Evolutionary conservation across 2,888 invertebrate species (phyloP), one percentile per base, ranked within the genome.

Genomic region (Acheta domesticus): DNA sequence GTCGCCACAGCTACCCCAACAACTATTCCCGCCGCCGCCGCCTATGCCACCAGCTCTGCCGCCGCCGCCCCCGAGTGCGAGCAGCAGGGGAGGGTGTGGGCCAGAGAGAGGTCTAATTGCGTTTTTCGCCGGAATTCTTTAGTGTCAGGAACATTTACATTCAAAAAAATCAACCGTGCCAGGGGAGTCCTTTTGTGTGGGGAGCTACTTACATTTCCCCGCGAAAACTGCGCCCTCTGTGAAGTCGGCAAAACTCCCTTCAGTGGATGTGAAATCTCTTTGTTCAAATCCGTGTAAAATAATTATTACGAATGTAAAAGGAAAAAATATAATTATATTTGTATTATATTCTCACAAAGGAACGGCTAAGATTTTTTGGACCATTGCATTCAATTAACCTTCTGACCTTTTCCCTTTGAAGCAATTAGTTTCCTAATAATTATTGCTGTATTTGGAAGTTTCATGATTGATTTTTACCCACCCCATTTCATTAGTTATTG

Each of bases 71-170:
- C 36, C 5, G 36, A 36, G 36, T 8, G 36, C 36, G 36, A 36
- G 36, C 36, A 36, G 36, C 5, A 36, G 36, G 8, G 36, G 36
- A 36, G 36, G 36, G 16, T 11, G 62, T 16, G n/a, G 36, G 62
- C 16, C 62, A 62, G 62, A 62, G 62, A 62, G n/a, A 62, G 62
- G 62, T 62, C 62, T 62, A 62, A 62, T 62, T 62, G 62, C 62
- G 62, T 62, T 62, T 62, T 62, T 62, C 62, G 62, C 62, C 62
- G 62, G 62, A 62, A 62, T 62, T 62, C 62, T 62, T 62, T 62
- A 62, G n/a, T 62, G 62, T 62, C 62, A 62, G 62, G 62, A 62
- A 62, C 62, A 62, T 62, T 62, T 62, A 62, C 62, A 62, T 62
- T 62, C n/a, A 19, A 62, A 62, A 62, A 62, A 62, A 62, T 62